Evolutionary conservation across 2,113 vertebrate species (phyloP).

Genomic region (Cyphomyrus plagiostoma): DNA sequence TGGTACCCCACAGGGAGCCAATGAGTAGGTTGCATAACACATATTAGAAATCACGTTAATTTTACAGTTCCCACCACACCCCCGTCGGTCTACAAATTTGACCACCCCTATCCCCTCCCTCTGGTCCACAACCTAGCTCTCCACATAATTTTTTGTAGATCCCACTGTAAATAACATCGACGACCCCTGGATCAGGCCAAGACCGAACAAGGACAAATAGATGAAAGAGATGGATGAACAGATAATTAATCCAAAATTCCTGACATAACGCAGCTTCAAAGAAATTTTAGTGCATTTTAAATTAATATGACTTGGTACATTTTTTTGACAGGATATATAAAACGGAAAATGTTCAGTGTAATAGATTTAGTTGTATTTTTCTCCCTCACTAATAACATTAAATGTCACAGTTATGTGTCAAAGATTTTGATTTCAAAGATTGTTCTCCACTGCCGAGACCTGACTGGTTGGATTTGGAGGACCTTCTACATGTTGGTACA

Average conservation of each 20-base stretch:
- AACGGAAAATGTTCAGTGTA: not conserved
- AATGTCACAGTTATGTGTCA: not conserved
- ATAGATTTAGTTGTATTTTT: not conserved
- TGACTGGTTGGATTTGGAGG: not conserved
- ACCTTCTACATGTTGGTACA: constrained; percentile 14
- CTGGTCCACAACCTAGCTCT: not conserved
- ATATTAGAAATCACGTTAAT: not conserved
- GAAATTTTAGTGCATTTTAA: not conserved
- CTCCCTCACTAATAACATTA: not conserved
- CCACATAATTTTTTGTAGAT: not conserved
- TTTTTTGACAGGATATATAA: not conserved
- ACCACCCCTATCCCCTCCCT: not conserved
- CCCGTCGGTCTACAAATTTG: not conserved
- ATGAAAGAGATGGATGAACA: not conserved
- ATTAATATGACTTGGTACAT: not conserved
- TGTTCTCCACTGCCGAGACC: constrained; percentile 38
- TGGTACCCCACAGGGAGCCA: not conserved
- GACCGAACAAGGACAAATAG: not conserved
- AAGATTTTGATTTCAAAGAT: constrained; percentile 17
- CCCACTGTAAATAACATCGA: not conserved
- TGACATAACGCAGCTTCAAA: not conserved
- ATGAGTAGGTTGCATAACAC: not conserved
- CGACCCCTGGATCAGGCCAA: not conserved
- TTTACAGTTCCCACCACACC: not conserved
- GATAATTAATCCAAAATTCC: constrained; percentile 28